These are phyloP conservation scores for Coptodon bakossiorum DNA, from an alignment of 2,113 vertebrate genomes.

Conservation along the genomic window DNA sequence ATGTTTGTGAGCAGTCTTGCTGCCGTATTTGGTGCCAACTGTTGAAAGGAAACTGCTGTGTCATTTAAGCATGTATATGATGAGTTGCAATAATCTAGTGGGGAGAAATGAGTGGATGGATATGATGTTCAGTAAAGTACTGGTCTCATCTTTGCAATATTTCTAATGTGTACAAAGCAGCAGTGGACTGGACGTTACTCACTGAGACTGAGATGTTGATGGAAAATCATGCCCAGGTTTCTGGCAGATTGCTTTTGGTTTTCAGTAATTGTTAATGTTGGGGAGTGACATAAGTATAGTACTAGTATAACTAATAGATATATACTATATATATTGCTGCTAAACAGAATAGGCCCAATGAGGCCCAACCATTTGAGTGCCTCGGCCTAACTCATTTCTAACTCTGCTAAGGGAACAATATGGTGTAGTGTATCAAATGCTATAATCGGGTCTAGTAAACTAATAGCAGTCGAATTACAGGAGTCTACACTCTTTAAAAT, in stretches of 20 bases:
- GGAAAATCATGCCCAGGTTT: background rate
- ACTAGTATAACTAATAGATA: background rate
- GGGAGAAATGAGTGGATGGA: background rate
- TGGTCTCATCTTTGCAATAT: background rate
- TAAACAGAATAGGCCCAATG: background rate
- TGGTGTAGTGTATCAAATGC: background rate
- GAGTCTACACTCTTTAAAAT: background rate
- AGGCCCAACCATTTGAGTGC: fast-evolving
- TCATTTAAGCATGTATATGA: background rate
- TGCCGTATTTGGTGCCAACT: background rate
- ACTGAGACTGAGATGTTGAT: background rate
- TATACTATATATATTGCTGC: background rate
- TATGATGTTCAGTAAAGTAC: background rate
- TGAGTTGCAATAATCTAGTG: background rate
- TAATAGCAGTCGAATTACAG: background rate
- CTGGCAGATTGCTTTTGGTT: fast-evolving
- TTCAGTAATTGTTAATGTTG: background rate
- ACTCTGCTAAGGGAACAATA: background rate
- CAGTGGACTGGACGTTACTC: background rate
- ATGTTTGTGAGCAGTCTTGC: background rate
- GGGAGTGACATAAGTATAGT: background rate
- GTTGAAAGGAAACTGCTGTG: background rate
- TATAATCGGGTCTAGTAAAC: background rate
- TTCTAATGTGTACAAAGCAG: background rate
- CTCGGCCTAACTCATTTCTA: background rate